phyloP scores from a whole-genome alignment of 2,113 vertebrate species.

The Argyrosomus japonicus region DNA sequence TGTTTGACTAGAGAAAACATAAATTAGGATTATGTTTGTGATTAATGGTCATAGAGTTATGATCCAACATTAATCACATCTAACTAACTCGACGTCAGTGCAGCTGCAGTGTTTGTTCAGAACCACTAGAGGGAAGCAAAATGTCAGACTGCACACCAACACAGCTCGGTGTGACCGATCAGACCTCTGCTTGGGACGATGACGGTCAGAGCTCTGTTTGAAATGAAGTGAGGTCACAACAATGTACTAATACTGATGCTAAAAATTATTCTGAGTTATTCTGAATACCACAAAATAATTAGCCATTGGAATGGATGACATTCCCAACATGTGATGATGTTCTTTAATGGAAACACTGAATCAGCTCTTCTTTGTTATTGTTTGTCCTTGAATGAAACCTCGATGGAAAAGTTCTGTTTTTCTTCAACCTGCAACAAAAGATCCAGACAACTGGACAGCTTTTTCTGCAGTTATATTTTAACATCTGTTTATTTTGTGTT shows the following conservation, averaged over 20 bases:
- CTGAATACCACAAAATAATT: background rate
- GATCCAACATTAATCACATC: no score
- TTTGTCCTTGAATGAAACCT: background rate
- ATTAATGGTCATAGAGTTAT: no score
- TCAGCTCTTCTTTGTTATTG: background rate
- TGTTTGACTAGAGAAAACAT: background rate
- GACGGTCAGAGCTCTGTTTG: background rate
- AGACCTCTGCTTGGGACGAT: background rate
- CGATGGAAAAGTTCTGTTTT: background rate
- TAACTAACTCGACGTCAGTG: background rate
- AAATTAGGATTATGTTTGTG: background rate
- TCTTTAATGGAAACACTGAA: background rate
- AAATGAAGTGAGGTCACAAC: background rate
- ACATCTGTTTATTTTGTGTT: background rate
- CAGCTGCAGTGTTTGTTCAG: background rate
- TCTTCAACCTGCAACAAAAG: background rate
- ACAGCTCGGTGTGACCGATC: background rate
- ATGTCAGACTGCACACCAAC: background rate
- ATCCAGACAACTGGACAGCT: background rate
- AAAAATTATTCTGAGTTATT: background rate
- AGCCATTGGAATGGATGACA: background rate
- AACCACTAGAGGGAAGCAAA: constrained; percentile 16
- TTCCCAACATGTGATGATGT: no score
- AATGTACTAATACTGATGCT: background rate
- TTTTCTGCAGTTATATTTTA: background rate